These are phyloP conservation scores for Eufriesea mexicana DNA, from an alignment of 1,140 invertebrate genomes.

Conservation along the genomic window DNA sequence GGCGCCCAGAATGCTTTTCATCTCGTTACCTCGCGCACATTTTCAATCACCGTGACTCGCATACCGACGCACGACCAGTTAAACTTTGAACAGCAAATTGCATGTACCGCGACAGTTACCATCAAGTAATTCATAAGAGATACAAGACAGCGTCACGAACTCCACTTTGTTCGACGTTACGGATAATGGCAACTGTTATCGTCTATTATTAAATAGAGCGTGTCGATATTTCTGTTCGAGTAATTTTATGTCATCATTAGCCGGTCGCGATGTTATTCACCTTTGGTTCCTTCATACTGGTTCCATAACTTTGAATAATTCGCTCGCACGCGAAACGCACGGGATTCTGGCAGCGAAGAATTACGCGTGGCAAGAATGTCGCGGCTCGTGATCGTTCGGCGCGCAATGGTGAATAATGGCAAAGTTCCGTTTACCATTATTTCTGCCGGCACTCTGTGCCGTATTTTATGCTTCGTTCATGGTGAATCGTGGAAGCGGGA, in stretches of 20 bases:
- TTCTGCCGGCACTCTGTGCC: neutral
- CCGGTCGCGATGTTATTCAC: neutral
- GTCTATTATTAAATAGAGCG: neutral
- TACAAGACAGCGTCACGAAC: neutral
- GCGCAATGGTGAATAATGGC: no score
- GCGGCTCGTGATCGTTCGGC: neutral
- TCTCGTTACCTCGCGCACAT: slow-evolving; percentile 12
- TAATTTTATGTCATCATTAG: neutral
- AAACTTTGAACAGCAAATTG: slow-evolving; percentile 26
- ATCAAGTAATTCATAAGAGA: neutral
- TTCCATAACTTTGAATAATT: neutral
- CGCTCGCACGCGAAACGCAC: neutral
- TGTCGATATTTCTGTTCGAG: neutral
- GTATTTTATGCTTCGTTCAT: neutral
- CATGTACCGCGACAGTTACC: neutral
- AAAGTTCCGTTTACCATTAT: neutral
- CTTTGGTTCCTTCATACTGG: neutral
- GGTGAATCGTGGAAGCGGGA: neutral
- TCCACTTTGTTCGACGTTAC: neutral
- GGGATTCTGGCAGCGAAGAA: neutral
- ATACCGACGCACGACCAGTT: slow-evolving; percentile 1
- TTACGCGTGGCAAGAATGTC: neutral
- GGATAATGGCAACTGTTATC: neutral
- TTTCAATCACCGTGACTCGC: slow-evolving; percentile 17
- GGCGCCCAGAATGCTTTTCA: neutral